A percentile compares a stretch with the other conserved stretches of the same genome.
These are phyloP conservation scores for Epicauta chinensis DNA, from an alignment of 1,140 invertebrate species.

Conservation along the genomic window DNA sequence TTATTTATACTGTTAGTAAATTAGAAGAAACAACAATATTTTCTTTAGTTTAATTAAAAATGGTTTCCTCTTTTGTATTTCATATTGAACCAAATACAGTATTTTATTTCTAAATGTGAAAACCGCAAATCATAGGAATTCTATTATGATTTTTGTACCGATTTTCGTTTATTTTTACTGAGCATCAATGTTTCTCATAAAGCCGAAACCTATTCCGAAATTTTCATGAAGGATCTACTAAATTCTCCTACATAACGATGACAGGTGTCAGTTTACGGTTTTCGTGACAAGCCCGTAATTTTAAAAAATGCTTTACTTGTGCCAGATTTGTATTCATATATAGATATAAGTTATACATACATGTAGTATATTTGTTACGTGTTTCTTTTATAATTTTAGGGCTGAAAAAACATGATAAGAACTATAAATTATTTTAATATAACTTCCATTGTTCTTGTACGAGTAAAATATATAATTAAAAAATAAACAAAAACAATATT, in stretches of 20 bases:
- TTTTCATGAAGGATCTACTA: conserved; percentile 15
- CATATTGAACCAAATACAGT: too few species aligned
- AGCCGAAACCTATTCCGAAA: conserved; percentile 12
- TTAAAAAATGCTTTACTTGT: conserved; percentile 16
- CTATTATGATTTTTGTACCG: not conserved
- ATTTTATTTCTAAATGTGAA: not conserved
- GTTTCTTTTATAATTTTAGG: too few species aligned
- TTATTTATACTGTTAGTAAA: too few species aligned
- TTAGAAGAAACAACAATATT: too few species aligned
- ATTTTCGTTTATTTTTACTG: conserved; percentile 6
- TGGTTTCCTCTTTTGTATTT: too few species aligned
- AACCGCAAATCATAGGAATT: conserved; percentile 12
- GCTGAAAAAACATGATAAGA: too few species aligned
- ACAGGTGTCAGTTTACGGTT: conserved; percentile 15
- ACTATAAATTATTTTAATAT: too few species aligned
- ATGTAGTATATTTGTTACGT: too few species aligned
- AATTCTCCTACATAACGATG: conserved; percentile 14
- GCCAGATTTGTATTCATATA: conserved; percentile 11
- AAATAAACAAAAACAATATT: conserved; percentile 3
- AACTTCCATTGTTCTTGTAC: too few species aligned
- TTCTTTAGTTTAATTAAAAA: too few species aligned
- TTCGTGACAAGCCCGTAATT: conserved; percentile 14
- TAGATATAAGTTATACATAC: too few species aligned
- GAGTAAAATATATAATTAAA: not conserved
- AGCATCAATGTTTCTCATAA: conserved; percentile 9